These are phyloP conservation scores for Aix galericulata DNA, from an alignment of 2,113 vertebrate species.

Conservation along the genomic window DNA sequence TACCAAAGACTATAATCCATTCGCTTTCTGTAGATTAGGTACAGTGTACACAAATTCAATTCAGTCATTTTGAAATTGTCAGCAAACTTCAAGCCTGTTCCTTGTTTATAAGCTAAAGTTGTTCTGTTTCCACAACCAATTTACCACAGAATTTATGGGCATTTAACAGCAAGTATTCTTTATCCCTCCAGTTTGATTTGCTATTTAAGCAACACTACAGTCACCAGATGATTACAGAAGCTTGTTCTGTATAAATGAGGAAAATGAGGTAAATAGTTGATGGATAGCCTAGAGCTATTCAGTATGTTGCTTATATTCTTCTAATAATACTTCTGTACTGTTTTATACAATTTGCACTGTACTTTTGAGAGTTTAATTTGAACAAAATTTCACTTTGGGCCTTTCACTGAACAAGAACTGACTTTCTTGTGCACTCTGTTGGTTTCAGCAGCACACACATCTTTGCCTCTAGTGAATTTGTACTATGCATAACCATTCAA, in stretches of 20 bases:
- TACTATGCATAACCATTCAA: not conserved
- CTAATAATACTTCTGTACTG: not conserved
- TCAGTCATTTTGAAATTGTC: not conserved
- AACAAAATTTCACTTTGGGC: not conserved
- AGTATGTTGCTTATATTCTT: not conserved
- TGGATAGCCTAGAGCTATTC: not conserved
- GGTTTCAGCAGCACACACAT: accelerated
- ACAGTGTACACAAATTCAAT: not conserved
- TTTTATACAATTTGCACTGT: not conserved
- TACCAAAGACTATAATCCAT: not conserved
- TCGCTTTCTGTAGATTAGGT: not conserved
- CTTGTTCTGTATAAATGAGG: not conserved
- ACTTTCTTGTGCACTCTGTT: not conserved
- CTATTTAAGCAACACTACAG: not conserved
- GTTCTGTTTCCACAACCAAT: not conserved
- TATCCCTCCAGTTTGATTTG: not conserved
- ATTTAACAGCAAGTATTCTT: not conserved
- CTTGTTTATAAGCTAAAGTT: not conserved
- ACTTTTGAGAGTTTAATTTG: not conserved
- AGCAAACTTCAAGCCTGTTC: not conserved
- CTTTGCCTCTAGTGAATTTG: not conserved
- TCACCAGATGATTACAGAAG: not conserved
- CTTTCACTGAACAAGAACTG: not conserved
- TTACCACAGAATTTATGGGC: not conserved
- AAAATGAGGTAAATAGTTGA: not conserved